These are phyloP conservation scores for Cuculus canorus DNA, from an alignment of 2,797 vertebrate species.

Conservation along the genomic window DNA sequence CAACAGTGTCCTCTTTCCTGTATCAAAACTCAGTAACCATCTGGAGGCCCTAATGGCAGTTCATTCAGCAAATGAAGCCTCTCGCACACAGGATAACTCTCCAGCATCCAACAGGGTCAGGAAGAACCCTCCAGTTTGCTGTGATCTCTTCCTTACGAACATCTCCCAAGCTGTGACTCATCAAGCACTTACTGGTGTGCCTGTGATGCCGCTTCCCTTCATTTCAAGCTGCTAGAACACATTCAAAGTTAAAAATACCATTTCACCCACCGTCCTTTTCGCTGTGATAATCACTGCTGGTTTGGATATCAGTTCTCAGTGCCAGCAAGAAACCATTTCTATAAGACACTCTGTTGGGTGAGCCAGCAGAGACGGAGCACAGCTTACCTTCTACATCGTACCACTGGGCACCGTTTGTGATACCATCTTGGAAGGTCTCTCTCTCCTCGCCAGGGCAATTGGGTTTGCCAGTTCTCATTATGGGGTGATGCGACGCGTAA, in stretches of 20 bases:
- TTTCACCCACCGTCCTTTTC: not conserved
- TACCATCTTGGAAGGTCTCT: conserved; percentile 90
- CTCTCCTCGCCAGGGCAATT: conserved; percentile 78
- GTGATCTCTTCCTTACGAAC: not conserved
- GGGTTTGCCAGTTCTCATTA: conserved; percentile 92
- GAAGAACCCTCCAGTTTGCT: not conserved
- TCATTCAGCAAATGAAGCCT: not conserved
- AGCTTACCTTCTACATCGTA: conserved; percentile 92
- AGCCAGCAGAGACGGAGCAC: not conserved
- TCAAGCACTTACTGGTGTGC: not conserved
- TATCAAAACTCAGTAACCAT: not conserved
- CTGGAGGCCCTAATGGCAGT: not conserved
- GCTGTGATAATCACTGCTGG: not conserved
- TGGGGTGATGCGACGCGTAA: conserved; percentile 89
- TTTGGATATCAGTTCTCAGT: not conserved
- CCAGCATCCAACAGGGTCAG: not conserved
- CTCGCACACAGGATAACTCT: not conserved
- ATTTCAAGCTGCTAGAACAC: not conserved
- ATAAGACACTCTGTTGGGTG: not conserved
- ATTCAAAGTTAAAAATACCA: not conserved
- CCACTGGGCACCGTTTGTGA: conserved; percentile 95
- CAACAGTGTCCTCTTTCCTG: not conserved
- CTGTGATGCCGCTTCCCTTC: not conserved
- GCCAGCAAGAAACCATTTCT: not conserved
- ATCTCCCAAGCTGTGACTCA: not conserved